Evolutionary conservation across 1,140 invertebrate species (phyloP), one percentile per base, ranked within the genome.

Genomic region (Caenorhabditis remanei): DNA sequence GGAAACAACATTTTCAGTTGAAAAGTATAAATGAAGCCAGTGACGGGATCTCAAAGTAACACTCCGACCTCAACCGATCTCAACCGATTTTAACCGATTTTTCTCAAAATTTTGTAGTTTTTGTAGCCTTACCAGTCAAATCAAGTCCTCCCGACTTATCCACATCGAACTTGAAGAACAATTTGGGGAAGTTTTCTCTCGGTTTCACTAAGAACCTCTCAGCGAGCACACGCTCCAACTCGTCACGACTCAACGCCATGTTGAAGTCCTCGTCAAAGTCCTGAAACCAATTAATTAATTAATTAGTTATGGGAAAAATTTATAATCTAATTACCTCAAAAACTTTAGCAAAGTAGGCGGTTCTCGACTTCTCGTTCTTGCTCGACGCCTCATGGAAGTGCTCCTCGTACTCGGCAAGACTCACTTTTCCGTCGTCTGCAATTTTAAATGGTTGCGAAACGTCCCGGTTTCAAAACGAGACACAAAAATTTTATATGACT

Each of bases 141-240:
- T 88, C 87, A 41, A 88, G 58, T 56, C 87, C 87, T 46, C 87
- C 87, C 14, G 83, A 86, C 48, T 88, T 85, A 63, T 88, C 87
- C 14, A 19, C 41, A 41, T 88, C 87, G 21, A 88, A 88, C 6
- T 53, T 53, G 67, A 67, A 85, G 61, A 88, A 85, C 5, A 88
- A 21, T 48, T 88, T 85, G 14, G 83, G 65, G 84, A 88, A 88
- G 67, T 88, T 88, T 5, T 56, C 84, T 79, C 87, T 56, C 0
- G 87, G 87, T n/a, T 83, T 46, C 7, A 88, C 83, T 3, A 88
- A 32, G 84, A 88, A 88, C 46, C 87, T 13, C 43, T 88, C 83
- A 56, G 50, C 53, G 1, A 88, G 84, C 14, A 88, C 83, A 13
- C 50, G n/a, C n/a, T 79, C 84, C 8, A 85, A n/a, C 43, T 88